phyloP scores from a whole-genome alignment of 1,140 invertebrate species.

The Zophobas morio region DNA sequence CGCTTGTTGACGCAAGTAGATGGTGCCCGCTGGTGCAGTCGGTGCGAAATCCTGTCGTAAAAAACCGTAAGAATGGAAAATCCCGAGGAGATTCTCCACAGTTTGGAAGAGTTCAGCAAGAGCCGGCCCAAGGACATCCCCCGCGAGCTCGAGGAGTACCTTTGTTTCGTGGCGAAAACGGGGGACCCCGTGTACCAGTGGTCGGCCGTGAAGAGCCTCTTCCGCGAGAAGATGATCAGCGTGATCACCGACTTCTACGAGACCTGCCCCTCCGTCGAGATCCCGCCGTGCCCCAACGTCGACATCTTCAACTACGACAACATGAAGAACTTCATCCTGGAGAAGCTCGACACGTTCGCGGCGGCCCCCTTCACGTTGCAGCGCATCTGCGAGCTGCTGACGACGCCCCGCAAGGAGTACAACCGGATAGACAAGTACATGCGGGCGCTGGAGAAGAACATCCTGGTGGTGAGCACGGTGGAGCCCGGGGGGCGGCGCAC shows the following conservation, averaged over 20 bases:
- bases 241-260: constrained; percentile 92
- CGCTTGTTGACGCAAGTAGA: constrained; percentile 47
- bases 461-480: constrained; percentile 94
- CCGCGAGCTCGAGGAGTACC: constrained; percentile 90
- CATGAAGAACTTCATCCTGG: constrained; percentile 88
- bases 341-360: constrained; percentile 85
- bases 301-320: constrained; percentile 92
- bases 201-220: constrained; percentile 88
- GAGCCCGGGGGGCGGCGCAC: constrained; percentile 81
- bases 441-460: constrained; percentile 94
- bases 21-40: constrained; percentile 28
- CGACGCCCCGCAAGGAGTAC: constrained; percentile 93
- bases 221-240: constrained; percentile 87
- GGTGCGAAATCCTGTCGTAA: constrained; percentile 22
- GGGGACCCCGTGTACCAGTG: constrained; percentile 96
- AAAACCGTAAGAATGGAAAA: constrained; percentile 78
- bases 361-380: constrained; percentile 98
- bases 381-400: constrained; percentile 93
- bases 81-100: constrained; percentile 86
- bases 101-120: constrained; percentile 88
- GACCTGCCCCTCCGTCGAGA: constrained; percentile 77
- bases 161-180: constrained; percentile 92
- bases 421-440: constrained; percentile 96
- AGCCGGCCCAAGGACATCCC: constrained; percentile 87
- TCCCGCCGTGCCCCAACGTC: constrained; percentile 89